These are phyloP conservation scores for Campodea augens DNA, from an alignment of 1,140 invertebrate genomes.

Conservation along the genomic window DNA sequence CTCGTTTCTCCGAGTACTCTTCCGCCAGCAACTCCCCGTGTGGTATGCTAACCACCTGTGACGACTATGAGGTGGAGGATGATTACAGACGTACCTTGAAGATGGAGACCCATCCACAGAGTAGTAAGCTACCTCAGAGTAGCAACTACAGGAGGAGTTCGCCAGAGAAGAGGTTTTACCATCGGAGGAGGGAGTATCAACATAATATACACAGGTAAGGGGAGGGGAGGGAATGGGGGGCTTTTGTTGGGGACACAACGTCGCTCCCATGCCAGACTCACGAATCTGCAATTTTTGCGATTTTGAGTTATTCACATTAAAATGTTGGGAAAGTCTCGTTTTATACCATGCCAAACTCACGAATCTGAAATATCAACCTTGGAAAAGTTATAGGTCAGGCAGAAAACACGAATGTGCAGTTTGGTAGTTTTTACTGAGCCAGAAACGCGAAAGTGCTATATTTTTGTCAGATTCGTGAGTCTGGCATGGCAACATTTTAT, in stretches of 20 bases:
- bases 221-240: slow-evolving; percentile 43
- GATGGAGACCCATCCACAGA: slow-evolving; percentile 18
- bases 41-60: slow-evolving; percentile 16
- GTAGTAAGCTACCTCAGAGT: slow-evolving; percentile 22
- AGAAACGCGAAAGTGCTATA: no score
- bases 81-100: slow-evolving; percentile 23
- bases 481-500: no score
- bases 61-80: slow-evolving; percentile 23
- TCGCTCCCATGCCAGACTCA: no score
- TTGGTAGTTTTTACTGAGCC: no score
- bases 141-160: slow-evolving; percentile 20
- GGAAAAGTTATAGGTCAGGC: no score
- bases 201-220: slow-evolving; percentile 25
- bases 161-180: slow-evolving; percentile 17
- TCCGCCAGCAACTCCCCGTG: slow-evolving; percentile 50
- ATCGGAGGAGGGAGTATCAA: slow-evolving; percentile 20
- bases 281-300: no score
- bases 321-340: no score
- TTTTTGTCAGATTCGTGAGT: no score
- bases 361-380: no score
- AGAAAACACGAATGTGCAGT: no score
- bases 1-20: slow-evolving; percentile 46
- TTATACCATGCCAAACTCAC: no score
- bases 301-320: no score
- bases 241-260: background rate